Evolutionary conservation across 2,888 invertebrate genomes (phyloP).

Genomic region (Tolmerus cingulatus): DNA sequence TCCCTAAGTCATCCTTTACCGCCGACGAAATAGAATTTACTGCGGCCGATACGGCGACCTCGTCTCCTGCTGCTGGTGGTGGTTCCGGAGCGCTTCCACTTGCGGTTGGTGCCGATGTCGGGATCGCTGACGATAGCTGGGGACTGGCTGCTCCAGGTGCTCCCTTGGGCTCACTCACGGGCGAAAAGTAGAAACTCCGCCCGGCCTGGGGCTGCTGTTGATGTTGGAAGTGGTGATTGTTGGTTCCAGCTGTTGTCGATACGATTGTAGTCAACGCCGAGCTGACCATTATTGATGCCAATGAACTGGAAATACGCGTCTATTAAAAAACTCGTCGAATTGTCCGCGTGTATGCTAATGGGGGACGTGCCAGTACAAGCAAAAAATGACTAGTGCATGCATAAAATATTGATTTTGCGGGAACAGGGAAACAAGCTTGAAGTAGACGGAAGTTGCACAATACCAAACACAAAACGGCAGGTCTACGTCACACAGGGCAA

Average conservation of each 20-base stretch:
- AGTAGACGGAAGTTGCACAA: not conserved
- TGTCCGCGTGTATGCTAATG: not conserved
- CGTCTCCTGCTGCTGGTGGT: not conserved
- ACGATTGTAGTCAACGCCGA: conserved; percentile 64
- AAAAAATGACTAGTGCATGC: conserved; percentile 5
- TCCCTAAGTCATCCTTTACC: conserved; percentile 41
- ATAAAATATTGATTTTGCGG: not conserved
- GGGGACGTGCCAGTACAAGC: conserved; percentile 11
- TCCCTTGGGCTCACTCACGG: conserved; percentile 44
- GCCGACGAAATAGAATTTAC: conserved; percentile 49
- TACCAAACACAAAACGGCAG: not conserved
- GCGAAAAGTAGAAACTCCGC: conserved; percentile 50
- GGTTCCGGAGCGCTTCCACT: not conserved
- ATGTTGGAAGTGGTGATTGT: conserved; percentile 51
- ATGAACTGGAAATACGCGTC: conserved; percentile 55
- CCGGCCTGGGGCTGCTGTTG: conserved; percentile 50
- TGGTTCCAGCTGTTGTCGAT: conserved; percentile 56
- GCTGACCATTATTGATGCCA: conserved; percentile 64
- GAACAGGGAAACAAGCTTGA: not conserved
- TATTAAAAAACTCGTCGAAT: not conserved
- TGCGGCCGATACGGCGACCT: conserved; percentile 44
- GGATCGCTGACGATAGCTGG: conserved; percentile 42
- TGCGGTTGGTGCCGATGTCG: not conserved
- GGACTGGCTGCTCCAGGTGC: conserved; percentile 39
- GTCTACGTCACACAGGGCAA: not conserved